phyloP scores from a whole-genome alignment of 2,113 vertebrate genomes.

The Aramus guarauna region DNA sequence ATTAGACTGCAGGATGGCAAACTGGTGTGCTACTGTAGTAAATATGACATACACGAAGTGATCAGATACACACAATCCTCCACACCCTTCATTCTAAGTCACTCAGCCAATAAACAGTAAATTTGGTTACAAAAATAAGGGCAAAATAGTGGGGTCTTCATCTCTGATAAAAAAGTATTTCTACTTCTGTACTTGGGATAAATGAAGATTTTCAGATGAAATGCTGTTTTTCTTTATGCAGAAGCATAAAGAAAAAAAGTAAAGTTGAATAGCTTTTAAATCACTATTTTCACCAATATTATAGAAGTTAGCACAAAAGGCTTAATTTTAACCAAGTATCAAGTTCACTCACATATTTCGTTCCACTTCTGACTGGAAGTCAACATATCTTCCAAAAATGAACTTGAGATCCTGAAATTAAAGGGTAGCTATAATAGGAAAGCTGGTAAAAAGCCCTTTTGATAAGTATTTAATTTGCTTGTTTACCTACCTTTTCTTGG shows the following conservation, averaged over 20 bases:
- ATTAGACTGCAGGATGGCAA: background rate
- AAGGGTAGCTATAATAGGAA: background rate
- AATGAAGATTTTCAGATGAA: background rate
- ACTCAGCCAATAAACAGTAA: background rate
- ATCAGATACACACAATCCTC: background rate
- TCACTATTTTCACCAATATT: background rate
- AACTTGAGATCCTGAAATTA: constrained; percentile 91
- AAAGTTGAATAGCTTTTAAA: background rate
- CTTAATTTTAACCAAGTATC: background rate
- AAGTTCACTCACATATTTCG: constrained; percentile 88
- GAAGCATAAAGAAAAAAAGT: background rate
- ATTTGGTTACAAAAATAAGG: background rate
- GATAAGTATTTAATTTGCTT: background rate
- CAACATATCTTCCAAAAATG: constrained; percentile 93
- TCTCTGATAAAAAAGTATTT: background rate
- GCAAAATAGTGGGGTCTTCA: background rate
- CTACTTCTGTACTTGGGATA: background rate
- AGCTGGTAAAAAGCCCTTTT: background rate
- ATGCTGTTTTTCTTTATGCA: background rate
- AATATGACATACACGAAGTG: background rate
- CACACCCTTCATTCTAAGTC: background rate
- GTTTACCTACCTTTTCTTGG: constrained; percentile 87
- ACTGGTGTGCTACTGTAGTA: background rate
- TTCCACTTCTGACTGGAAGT: constrained; percentile 87
- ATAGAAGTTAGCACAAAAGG: background rate